Base-by-base conservation (phyloP, 2,113 vertebrate species). In the Cyprinus carpio region DNA sequence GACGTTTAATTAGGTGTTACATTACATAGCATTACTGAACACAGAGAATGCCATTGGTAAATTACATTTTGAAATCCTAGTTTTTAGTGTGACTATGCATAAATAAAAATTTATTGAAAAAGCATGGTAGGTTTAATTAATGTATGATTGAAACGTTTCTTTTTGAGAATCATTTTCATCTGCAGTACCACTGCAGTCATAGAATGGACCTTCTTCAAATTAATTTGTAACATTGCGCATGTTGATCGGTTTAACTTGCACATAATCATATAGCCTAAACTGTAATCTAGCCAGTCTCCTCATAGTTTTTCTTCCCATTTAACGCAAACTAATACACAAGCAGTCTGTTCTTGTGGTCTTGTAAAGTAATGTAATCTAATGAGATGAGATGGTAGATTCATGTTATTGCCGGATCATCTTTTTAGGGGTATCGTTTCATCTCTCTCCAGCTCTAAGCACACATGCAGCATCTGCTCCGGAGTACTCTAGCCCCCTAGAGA, bases 401-500 rank as follows among this genome's bases (percentile, higher is more conserved):
- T 37, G 40, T 62, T 27, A 77, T 49, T 79, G 80, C 62, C 23
- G 27, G 40, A 69, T 67, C 25, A 31, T 81, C 62, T 81, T 62
- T 69, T 69, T 51, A 5, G 40, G 40, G 62, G 43, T 65, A 40
- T 49, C 15, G 4, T 67, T 81, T 69, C 6, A 0, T 13, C 16
- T 67, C 40, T 81, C 62, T 51, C 40, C 49, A 60, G 72, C 64
- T 71, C 27, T 16, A 83, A 75, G 67, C 77, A 71, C 85, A 76
- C 67, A 76, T 16, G 56, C 67, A 82, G 77, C 87, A 88, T 87
- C 86, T 87, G 82, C 84, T 85, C 34, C 79, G 60, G 86, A 90
- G 76, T 27, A 84, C 79, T 82, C 69, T n/a, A 72, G 75, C 71
- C 86, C 83, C 72, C 78, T 56, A 43, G 82, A 43, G 82, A 27